Percentiles rank a stretch among this genome's conserved stretches.
Evolutionary conservation across 2,888 invertebrate species (phyloP).

Genomic region (Tetrapedia diversipes): DNA sequence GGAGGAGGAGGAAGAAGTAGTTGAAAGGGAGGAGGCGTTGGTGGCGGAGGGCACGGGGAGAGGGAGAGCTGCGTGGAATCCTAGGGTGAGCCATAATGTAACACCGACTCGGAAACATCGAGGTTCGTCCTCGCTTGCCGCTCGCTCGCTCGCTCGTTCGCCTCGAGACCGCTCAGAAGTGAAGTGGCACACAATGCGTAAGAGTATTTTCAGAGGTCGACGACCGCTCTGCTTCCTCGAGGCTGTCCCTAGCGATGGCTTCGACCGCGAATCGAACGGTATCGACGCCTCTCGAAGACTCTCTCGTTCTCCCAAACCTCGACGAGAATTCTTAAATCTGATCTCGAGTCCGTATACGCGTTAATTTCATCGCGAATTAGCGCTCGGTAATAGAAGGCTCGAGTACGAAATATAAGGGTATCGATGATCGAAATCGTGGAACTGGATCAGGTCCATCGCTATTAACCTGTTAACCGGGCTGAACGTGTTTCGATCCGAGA

Average conservation of each 20-base stretch:
- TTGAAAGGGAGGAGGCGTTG: constrained; percentile 41
- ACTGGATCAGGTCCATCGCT: neutral
- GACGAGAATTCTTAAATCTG: neutral
- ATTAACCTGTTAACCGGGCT: no score
- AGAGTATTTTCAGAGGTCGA: constrained; percentile 81
- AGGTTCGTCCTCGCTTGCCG: constrained; percentile 52
- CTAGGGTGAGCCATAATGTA: constrained; percentile 65
- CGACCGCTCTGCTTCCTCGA: constrained; percentile 80
- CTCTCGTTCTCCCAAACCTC: neutral
- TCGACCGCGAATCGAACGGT: constrained; percentile 55
- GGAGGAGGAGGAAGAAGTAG: neutral
- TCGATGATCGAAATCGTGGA: neutral
- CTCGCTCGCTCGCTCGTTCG: constrained; percentile 64
- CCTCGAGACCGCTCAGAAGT: constrained; percentile 75
- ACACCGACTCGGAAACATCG: constrained; percentile 58
- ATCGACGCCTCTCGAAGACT: constrained; percentile 41
- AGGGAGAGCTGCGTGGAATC: constrained; percentile 47
- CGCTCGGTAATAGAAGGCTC: neutral
- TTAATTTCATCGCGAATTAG: neutral
- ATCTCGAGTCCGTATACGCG: no score
- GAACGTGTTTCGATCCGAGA: no score
- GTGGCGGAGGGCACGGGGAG: constrained; percentile 4
- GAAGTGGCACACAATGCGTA: constrained; percentile 81
- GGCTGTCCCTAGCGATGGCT: constrained; percentile 62
- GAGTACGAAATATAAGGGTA: no score